Evolutionary conservation across 2,797 vertebrate species (phyloP).

Genomic region (Chrysocyon brachyurus): DNA sequence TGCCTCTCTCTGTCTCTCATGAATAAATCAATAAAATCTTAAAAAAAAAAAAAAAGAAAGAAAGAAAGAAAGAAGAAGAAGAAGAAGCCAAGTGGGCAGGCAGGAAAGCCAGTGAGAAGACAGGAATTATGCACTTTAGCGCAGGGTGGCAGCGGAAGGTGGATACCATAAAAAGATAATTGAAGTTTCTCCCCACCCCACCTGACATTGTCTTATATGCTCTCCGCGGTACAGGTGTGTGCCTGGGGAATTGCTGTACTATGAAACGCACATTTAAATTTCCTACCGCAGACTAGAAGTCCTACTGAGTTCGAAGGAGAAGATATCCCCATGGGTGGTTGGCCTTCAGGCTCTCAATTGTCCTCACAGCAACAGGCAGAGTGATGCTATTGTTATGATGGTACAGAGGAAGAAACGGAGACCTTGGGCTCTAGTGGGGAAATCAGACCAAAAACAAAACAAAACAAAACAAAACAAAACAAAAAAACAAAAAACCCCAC

Average conservation of each 20-base stretch:
- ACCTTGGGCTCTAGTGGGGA: neutral
- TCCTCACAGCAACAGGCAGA: neutral
- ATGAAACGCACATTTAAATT: neutral
- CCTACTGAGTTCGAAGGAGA: neutral
- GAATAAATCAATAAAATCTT: too few relatives aligned
- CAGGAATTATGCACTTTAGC: neutral
- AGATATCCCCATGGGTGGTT: neutral
- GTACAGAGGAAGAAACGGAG: neutral
- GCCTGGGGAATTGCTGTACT: neutral
- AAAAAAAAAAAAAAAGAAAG: too few relatives aligned
- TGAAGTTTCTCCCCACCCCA: neutral
- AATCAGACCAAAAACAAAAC: neutral
- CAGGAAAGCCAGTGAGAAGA: neutral
- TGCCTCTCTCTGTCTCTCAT: too few relatives aligned
- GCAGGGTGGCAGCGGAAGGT: too few relatives aligned
- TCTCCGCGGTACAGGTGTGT: fast-evolving
- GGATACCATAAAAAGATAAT: neutral
- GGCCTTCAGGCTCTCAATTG: neutral
- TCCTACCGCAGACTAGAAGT: neutral
- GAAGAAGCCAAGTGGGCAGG: neutral
- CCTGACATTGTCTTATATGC: neutral
- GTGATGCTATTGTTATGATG: neutral
- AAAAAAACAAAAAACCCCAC: too few relatives aligned
- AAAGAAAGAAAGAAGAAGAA: too few relatives aligned
- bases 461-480: neutral